A percentile compares a stretch with the other conserved stretches of the same genome.
These are phyloP conservation scores for Butorides virescens DNA, from an alignment of 2,113 vertebrate genomes.

Conservation along the genomic window DNA sequence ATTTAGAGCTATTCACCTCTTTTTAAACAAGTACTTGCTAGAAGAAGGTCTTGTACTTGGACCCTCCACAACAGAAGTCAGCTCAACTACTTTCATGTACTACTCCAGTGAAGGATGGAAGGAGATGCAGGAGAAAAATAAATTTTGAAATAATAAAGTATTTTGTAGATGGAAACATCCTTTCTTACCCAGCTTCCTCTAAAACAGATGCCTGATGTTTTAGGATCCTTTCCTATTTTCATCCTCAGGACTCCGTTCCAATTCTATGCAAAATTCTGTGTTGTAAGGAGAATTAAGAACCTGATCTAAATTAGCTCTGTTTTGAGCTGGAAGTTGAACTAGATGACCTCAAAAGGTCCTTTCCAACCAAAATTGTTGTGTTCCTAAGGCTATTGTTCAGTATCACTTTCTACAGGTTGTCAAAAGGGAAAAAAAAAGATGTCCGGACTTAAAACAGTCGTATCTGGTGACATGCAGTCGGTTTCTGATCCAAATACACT, in stretches of 20 bases:
- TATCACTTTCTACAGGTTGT: neutral
- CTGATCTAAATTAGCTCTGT: neutral
- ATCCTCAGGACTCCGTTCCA: neutral
- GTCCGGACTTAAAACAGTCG: neutral
- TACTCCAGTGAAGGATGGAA: neutral
- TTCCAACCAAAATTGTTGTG: neutral
- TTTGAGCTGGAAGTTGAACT: neutral
- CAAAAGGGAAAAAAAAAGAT: neutral
- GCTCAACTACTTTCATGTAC: neutral
- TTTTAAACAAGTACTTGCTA: neutral
- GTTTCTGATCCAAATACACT: neutral
- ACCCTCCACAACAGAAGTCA: neutral
- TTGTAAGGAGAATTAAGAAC: neutral
- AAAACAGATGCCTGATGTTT: neutral
- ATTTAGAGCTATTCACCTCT: neutral
- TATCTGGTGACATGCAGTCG: neutral
- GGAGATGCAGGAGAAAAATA: neutral
- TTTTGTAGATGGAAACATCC: neutral
- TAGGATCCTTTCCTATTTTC: neutral
- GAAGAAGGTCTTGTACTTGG: neutral
- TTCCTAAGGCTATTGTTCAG: neutral
- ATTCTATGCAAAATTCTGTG: neutral
- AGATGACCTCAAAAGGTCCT: neutral
- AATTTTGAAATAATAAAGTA: rapidly evolving
- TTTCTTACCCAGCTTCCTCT: neutral